Conservation (phyloP, 1,140 invertebrate genomes). For the Melanaphis sacchari region DNA sequence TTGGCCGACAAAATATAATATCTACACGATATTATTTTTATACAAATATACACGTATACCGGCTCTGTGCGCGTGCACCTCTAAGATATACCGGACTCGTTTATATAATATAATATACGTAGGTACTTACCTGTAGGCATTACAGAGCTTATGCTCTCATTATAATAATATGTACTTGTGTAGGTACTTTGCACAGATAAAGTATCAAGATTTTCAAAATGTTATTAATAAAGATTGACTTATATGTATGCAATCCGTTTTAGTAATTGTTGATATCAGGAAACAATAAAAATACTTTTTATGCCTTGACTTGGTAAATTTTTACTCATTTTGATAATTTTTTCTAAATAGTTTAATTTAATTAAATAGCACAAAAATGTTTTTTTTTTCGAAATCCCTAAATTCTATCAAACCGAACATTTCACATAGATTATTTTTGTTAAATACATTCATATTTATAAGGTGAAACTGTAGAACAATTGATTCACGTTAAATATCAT, state of each 20-base stretch:
- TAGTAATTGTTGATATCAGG: background rate
- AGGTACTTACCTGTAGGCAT: too few relatives aligned
- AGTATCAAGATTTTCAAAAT: background rate
- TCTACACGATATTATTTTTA: background rate
- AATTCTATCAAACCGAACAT: too few relatives aligned
- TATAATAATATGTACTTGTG: background rate
- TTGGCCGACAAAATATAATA: conserved; percentile 38
- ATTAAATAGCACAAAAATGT: too few relatives aligned
- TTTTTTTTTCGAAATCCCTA: too few relatives aligned
- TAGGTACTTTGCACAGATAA: background rate
- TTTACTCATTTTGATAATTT: background rate
- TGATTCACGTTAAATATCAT: background rate
- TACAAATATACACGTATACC: background rate
- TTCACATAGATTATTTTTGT: background rate
- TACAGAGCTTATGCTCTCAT: too few relatives aligned
- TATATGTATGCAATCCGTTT: background rate
- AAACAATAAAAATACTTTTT: background rate
- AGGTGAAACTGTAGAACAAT: background rate
- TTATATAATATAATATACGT: background rate
- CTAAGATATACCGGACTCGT: background rate
- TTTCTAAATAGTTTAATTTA: too few relatives aligned
- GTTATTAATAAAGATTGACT: too few relatives aligned
- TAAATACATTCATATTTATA: background rate
- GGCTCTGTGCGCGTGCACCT: background rate
- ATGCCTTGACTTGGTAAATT: background rate